phyloP scores from a whole-genome alignment of 2,797 vertebrate species.

The Typhlichthys subterraneus region DNA sequence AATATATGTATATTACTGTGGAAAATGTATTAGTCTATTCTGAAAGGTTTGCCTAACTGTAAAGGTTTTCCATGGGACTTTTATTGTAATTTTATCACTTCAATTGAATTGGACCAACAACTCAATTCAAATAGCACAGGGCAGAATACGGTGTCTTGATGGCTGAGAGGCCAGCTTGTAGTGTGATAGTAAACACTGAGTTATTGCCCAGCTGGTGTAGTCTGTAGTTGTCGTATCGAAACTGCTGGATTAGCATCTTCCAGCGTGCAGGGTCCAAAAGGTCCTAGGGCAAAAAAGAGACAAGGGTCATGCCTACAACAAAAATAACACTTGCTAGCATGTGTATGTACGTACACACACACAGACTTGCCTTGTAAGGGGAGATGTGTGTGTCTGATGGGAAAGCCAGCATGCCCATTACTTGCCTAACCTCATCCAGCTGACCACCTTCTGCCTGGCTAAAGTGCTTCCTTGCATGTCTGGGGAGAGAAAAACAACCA shows the following conservation, averaged over 20 bases:
- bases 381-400: constrained; percentile 98
- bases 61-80: neutral
- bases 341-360: neutral
- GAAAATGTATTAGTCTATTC: too few relatives aligned
- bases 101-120: neutral
- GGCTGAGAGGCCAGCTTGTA: constrained; percentile 97
- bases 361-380: constrained; percentile 89
- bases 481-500: constrained; percentile 56
- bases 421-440: constrained; percentile 96
- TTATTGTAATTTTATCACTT: neutral
- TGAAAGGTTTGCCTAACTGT: neutral
- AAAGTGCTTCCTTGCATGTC: constrained; percentile 98
- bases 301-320: neutral
- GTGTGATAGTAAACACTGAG: constrained; percentile 98
- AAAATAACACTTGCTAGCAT: neutral
- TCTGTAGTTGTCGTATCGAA: constrained; percentile 98
- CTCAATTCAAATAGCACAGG: constrained; percentile 6
- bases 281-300: constrained; percentile 78
- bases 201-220: constrained; percentile 98
- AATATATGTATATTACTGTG: too few relatives aligned
- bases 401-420: constrained; percentile 99
- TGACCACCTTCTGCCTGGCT: constrained; percentile 98
- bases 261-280: constrained; percentile 97
- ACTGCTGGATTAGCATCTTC: constrained; percentile 99
- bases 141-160: constrained; percentile 99